phyloP scores from a whole-genome alignment of 2,888 invertebrate genomes.

The Diarsia mendica region DNA sequence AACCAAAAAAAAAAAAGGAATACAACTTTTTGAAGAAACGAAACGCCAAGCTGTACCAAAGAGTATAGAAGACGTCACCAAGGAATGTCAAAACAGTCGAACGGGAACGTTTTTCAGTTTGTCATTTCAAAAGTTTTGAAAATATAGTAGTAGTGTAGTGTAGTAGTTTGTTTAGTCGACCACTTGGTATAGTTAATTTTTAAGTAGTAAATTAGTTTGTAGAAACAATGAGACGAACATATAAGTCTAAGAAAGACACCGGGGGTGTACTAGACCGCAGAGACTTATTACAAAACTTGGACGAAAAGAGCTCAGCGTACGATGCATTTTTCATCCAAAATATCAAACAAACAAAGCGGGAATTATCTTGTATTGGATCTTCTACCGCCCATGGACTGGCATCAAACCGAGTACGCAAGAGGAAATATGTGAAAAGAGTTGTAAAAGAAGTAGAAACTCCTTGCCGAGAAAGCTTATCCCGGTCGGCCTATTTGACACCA shows the following conservation, averaged over 20 bases:
- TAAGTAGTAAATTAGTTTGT: constrained; percentile 9
- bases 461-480: constrained; percentile 68
- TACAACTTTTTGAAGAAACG: background rate
- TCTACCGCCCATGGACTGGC: constrained; percentile 72
- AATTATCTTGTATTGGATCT: constrained; percentile 78
- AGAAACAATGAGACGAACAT: constrained; percentile 80
- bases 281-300: constrained; percentile 79
- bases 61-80: too few relatives aligned
- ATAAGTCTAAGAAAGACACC: constrained; percentile 82
- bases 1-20: too few relatives aligned
- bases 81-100: constrained; percentile 19
- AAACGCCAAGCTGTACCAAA: background rate
- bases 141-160: too few relatives aligned
- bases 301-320: constrained; percentile 82
- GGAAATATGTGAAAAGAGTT: constrained; percentile 84
- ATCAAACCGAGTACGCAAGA: constrained; percentile 82
- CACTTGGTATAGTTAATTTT: constrained; percentile 14
- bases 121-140: constrained; percentile 41
- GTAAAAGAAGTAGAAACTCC: constrained; percentile 76
- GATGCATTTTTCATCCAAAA: constrained; percentile 87
- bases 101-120: constrained; percentile 33
- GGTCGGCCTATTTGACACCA: constrained; percentile 81
- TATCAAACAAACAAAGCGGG: constrained; percentile 86
- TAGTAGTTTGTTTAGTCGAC: background rate
- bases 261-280: constrained; percentile 77